Base-by-base conservation (phyloP, 2,797 vertebrate species). In the Rhyacichthys aspro region DNA sequence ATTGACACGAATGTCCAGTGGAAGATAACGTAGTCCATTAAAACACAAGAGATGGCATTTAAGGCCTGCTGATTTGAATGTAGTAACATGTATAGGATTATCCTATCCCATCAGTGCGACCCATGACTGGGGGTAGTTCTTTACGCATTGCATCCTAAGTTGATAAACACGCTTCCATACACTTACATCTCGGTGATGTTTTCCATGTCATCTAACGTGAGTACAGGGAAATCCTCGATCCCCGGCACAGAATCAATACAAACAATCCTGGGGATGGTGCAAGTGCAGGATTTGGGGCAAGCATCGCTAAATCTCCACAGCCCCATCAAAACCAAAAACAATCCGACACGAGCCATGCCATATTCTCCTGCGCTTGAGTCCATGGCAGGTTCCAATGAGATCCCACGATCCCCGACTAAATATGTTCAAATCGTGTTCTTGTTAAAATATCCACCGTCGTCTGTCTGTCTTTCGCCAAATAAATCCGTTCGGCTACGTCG, bases 101-200 rank as follows among this genome's bases (percentile, higher is more conserved):
- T 53, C 11, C 17, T n/a, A 39, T 53, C 50, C 18, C 16, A 19
- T 53, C 36, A 34, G 33, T 55, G 46, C 61, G 58, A 86, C 57
- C 74, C 58, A 52, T 42, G 58, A 65, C 57, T 47, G 69, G 66
- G 56, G 39, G 44, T 9, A 45, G 55, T 42, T 71, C 18, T 74
- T 76, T 77, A 76, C 73, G 76, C 80, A 73, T 69, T 76, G 72
- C 74, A 78, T 79, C 73, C 83, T 68, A 70, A 86, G 76, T 81
- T 82, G 60, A 62, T 32, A 33, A 59, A 68, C 70, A 16, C 63
- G 67, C 55, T 63, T 42, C 28, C 68, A 54, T 16, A 49, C 88
- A 96, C 97, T 95, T 92, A 98, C 97, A 98, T 98, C 73, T 98
- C 95, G 54, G 95, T 97, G 92, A 98, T 95, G 86, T 96, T 97